Base-by-base conservation (phyloP, 2,113 vertebrate species). In the Spea multiplicata region DNA sequence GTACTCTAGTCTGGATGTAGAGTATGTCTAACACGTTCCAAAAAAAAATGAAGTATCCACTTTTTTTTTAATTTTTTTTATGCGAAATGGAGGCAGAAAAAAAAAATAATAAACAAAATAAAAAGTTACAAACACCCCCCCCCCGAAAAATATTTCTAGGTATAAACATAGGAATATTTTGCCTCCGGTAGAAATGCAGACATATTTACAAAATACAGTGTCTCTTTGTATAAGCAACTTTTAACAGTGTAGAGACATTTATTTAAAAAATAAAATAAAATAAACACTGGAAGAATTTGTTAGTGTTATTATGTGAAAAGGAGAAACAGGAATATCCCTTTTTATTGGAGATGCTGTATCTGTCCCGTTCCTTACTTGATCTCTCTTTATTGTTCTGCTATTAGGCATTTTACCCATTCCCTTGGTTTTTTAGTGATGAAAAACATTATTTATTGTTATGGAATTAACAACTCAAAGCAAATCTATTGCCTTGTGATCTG, bases 251-350 rank as follows among this genome's bases (percentile, higher is more conserved):
- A 66, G 73, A 81, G 83, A 86, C 73, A 85, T 84, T 91, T 89
- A 86, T 81, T 59, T 76, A 82, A 66, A 72, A 30, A 55, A 62
- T 2, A 48, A 62, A 52, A 78, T 74, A 91, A 92, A 90, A 90
- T 91, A 95, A 98, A 97, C 96, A 97, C 96, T 97, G 96, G 96
- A 98, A 96, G 91, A 95, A 93, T 92, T 93, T 91, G 92, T 94
- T 93, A 93, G 91, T 93, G 89, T 94, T 92, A 92, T 93, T 94
- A 94, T 96, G 95, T 95, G 95, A 97, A 96, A 93, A 89, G 91
- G 95, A 86, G 94, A 91, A 91, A 86, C 88, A 92, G 90, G 92
- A 91, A 89, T 92, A 90, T 89, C 88, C 89, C 86, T 73, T 86
- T 59, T 88, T 86, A 88, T 87, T 88, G 90, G 87, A 93, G 90